These are phyloP conservation scores for Serripes groenlandicus DNA, from an alignment of 2,888 invertebrate genomes.

Conservation along the genomic window DNA sequence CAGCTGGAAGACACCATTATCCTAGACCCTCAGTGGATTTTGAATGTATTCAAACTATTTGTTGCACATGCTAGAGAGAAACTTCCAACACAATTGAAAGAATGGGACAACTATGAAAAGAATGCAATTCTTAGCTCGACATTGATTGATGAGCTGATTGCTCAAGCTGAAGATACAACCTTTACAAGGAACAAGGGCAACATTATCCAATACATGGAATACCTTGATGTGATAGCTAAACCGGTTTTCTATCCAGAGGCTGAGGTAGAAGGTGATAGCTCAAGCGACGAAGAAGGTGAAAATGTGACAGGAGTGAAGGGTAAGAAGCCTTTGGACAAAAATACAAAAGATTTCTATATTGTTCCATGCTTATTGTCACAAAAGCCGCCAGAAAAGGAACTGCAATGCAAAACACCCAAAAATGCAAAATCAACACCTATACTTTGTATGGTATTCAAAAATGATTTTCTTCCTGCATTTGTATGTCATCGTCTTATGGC, in stretches of 20 bases:
- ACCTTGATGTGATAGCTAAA: conserved; percentile 11
- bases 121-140: not conserved
- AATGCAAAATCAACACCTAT: not conserved
- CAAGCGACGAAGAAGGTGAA: not conserved
- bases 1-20: not conserved
- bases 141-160: not conserved
- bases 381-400: not conserved
- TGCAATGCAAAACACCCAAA: not conserved
- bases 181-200: not conserved
- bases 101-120: not conserved
- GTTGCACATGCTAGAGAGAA: not conserved
- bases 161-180: not conserved
- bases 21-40: conserved; percentile 12
- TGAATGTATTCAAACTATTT: conserved; percentile 17
- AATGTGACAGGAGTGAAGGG: too few relatives aligned
- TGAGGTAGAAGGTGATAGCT: not conserved
- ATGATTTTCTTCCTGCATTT: not conserved
- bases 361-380: not conserved
- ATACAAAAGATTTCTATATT: not conserved
- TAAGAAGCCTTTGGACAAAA: too few relatives aligned
- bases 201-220: conserved; percentile 12
- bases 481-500: not conserved
- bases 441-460: not conserved
- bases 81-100: not conserved
- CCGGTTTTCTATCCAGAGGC: not conserved